Evolutionary conservation across 2,888 invertebrate species (phyloP).

Genomic region (Dryadula phaetusa): DNA sequence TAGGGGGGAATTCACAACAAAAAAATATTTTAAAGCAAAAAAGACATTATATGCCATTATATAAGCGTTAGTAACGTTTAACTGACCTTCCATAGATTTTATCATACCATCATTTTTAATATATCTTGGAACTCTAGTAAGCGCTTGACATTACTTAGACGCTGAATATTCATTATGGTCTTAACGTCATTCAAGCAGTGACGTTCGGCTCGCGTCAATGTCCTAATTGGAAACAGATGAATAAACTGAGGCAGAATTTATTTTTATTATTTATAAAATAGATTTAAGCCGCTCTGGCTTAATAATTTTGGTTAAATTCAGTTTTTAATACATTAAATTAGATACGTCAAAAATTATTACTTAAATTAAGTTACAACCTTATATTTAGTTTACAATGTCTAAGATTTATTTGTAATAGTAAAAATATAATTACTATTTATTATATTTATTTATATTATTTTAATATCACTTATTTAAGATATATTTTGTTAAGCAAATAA

Average conservation of each 20-base stretch:
- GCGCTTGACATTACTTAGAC: neutral
- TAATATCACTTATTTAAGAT: too few relatives aligned
- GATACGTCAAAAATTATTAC: too few relatives aligned
- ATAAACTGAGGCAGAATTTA: constrained; percentile 37
- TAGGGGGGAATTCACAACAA: neutral
- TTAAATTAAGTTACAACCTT: too few relatives aligned
- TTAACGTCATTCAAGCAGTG: constrained; percentile 41
- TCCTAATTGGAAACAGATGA: constrained; percentile 45
- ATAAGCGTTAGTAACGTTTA: constrained; percentile 4
- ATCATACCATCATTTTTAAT: constrained; percentile 2
- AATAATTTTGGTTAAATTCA: too few relatives aligned
- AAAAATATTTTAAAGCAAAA: neutral
- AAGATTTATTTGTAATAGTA: too few relatives aligned
- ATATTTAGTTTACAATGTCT: too few relatives aligned
- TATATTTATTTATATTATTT: too few relatives aligned
- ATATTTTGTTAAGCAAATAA: too few relatives aligned
- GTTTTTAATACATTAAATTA: too few relatives aligned
- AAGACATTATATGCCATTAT: neutral
- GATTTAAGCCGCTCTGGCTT: neutral
- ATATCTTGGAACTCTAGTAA: constrained; percentile 12
- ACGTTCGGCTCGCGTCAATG: constrained; percentile 39
- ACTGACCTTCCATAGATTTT: constrained; percentile 15
- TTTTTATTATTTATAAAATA: constrained; percentile 12
- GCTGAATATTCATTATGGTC: constrained; percentile 36
- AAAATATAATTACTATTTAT: too few relatives aligned